Conservation (phyloP, 2,113 vertebrate species). For the Petroica traversi region DNA sequence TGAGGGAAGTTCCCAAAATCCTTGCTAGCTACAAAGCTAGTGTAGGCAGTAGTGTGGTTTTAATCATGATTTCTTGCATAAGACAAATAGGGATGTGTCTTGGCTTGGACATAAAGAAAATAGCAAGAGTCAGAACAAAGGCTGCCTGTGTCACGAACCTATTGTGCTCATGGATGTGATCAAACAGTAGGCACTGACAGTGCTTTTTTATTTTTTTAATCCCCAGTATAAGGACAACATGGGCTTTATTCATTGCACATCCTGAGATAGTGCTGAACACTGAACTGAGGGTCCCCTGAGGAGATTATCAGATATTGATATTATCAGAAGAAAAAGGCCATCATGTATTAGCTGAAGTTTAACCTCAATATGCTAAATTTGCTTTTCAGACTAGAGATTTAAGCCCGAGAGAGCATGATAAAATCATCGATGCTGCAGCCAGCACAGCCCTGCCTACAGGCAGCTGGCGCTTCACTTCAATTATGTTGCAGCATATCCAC, state of each 20-base stretch:
- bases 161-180: neutral
- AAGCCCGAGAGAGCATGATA: neutral
- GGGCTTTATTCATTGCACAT: neutral
- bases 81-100: neutral
- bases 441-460: neutral
- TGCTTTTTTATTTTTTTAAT: neutral
- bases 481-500: neutral
- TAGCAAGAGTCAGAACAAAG: neutral
- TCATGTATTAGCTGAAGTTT: neutral
- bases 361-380: conserved; percentile 9
- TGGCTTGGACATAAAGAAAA: neutral
- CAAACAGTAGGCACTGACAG: neutral
- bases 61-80: neutral
- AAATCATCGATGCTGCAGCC: neutral
- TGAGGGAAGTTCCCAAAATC: neutral
- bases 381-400: neutral
- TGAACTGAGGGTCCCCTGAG: neutral
- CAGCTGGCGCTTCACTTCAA: neutral
- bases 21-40: neutral
- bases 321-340: neutral
- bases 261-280: neutral
- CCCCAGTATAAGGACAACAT: neutral
- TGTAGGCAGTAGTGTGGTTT: neutral
- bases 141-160: neutral
- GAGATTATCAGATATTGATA: neutral